Evolutionary conservation across 1,140 invertebrate species (phyloP).

Genomic region (Apis mellifera): Amel_HAv3.1 CM009931.2:2339501-2340000

Average conservation of each 20-base stretch:
- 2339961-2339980: not conserved
- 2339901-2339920: conserved; percentile 65
- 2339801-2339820: conserved; percentile 26
- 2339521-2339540: not conserved
- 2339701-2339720: conserved; percentile 52
- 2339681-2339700: conserved; percentile 41
- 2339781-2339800: conserved; percentile 68
- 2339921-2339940: conserved; percentile 62
- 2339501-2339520: too few species aligned
- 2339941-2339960: not conserved
- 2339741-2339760: conserved; percentile 59
- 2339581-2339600: not conserved
- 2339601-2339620: conserved; percentile 47
- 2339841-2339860: conserved; percentile 36
- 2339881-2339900: conserved; percentile 35
- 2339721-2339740: conserved; percentile 75
- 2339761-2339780: conserved; percentile 62
- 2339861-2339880: conserved; percentile 13
- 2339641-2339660: conserved; percentile 40
- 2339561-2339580: not conserved
- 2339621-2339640: not conserved
- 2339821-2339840: conserved; percentile 42
- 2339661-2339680: not conserved
- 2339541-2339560: not conserved
- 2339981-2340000: not conserved